Percentiles rank a stretch among this genome's conserved stretches.
phyloP scores from a whole-genome alignment of 2,113 vertebrate genomes.

The Propithecus coquereli region DNA sequence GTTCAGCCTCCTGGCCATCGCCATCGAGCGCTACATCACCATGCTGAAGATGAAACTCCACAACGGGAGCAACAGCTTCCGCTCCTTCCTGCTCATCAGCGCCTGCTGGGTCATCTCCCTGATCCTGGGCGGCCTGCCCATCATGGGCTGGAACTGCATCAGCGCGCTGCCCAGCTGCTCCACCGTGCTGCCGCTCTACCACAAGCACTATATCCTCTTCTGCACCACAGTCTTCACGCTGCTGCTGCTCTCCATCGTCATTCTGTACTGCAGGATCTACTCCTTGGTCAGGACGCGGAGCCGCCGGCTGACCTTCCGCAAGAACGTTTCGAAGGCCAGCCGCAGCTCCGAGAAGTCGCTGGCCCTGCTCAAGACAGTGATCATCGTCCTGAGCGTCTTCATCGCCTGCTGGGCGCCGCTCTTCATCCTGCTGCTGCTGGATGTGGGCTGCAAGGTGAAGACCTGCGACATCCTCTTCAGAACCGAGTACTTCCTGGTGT shows the following conservation, averaged over 20 bases:
- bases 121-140: conserved; percentile 90
- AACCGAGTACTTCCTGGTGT: conserved; percentile 95
- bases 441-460: conserved; percentile 92
- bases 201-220: conserved; percentile 99
- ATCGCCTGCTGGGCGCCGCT: conserved; percentile 98
- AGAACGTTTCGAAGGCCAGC: conserved; percentile 88
- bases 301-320: conserved; percentile 93
- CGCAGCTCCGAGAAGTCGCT: conserved; percentile 96
- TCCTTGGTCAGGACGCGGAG: conserved; percentile 93
- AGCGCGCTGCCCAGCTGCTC: conserved; percentile 86
- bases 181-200: conserved; percentile 96
- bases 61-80: conserved; percentile 93
- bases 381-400: conserved; percentile 97
- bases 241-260: conserved; percentile 94
- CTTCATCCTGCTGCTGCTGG: conserved; percentile 95
- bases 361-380: conserved; percentile 96
- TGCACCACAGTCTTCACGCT: conserved; percentile 96
- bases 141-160: conserved; percentile 99
- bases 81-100: conserved; percentile 96
- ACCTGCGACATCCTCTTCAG: conserved; percentile 91
- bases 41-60: conserved; percentile 98
- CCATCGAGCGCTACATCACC: conserved; percentile 96
- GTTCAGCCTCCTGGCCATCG: conserved; percentile 97
- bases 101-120: conserved; percentile 94
- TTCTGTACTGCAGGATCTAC: conserved; percentile 96